Percentiles rank a stretch among this genome's conserved stretches.
phyloP scores from a whole-genome alignment of 1,140 invertebrate genomes.

The Cydia pomonella region DNA sequence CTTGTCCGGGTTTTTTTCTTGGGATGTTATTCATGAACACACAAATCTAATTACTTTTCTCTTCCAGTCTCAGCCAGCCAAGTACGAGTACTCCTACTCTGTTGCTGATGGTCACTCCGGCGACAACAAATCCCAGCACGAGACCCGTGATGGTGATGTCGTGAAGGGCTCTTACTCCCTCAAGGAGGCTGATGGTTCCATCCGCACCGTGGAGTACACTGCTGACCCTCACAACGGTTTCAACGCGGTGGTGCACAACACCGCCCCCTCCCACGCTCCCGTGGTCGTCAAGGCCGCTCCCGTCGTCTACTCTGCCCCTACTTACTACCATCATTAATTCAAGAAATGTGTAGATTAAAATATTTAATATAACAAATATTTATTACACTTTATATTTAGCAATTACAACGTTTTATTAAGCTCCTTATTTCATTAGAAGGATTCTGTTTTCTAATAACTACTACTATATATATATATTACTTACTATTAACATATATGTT shows the following conservation, averaged over 20 bases:
- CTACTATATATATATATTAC: too few species aligned
- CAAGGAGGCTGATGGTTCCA: constrained; percentile 80
- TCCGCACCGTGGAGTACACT: constrained; percentile 80
- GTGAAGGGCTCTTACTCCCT: constrained; percentile 82
- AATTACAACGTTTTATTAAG: neutral
- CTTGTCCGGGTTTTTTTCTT: too few species aligned
- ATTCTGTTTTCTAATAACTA: too few species aligned
- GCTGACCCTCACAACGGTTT: constrained; percentile 81
- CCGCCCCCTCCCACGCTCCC: constrained; percentile 67
- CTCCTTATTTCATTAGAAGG: neutral
- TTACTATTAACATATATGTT: too few species aligned
- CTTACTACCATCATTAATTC: constrained; percentile 49
- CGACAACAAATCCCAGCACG: constrained; percentile 80
- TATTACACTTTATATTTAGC: constrained; percentile 23
- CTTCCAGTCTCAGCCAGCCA: constrained; percentile 58
- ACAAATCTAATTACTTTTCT: neutral
- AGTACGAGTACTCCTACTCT: constrained; percentile 80
- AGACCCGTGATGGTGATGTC: constrained; percentile 78
- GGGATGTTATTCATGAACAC: neutral
- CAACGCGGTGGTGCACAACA: constrained; percentile 82
- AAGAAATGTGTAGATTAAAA: constrained; percentile 1
- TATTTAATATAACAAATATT: constrained; percentile 4
- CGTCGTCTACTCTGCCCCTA: constrained; percentile 38
- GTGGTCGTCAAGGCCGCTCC: constrained; percentile 51
- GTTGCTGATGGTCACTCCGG: constrained; percentile 78